A percentile compares a stretch with the other conserved stretches of the same genome.
Evolutionary conservation across 2,113 vertebrate species (phyloP).

Genomic region (Varanus salvator): DNA sequence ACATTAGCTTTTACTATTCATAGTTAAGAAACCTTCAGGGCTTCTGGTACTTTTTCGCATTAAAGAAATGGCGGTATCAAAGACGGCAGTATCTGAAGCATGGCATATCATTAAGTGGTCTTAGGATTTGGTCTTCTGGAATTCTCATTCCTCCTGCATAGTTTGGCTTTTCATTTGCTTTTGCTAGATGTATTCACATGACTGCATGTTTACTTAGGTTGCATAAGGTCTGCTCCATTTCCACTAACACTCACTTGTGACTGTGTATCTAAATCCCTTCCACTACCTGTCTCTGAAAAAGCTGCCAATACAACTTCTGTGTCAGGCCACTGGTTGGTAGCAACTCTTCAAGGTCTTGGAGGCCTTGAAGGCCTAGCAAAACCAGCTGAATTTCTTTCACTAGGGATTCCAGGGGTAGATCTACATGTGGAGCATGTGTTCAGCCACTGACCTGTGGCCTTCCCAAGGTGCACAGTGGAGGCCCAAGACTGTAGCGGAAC

Average conservation of each 20-base stretch:
- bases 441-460: not conserved
- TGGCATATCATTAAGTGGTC: not conserved
- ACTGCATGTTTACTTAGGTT: not conserved
- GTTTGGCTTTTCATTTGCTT: not conserved
- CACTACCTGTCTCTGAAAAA: not conserved
- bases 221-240: not conserved
- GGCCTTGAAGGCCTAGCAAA: not conserved
- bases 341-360: not conserved
- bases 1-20: not conserved
- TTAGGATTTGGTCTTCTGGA: not conserved
- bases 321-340: not conserved
- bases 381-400: not conserved
- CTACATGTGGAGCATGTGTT: not conserved
- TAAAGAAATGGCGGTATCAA: not conserved
- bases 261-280: not conserved
- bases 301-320: not conserved
- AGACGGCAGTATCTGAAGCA: not conserved
- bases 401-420: not conserved
- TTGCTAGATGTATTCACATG: not conserved
- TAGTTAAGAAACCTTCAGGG: not conserved
- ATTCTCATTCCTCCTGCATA: not conserved
- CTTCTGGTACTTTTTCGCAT: not conserved
- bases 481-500: not conserved
- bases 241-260: not conserved
- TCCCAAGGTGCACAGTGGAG: not conserved